Base-by-base conservation (phyloP, 2,888 invertebrate genomes). In the Cephus sareptanus region DNA sequence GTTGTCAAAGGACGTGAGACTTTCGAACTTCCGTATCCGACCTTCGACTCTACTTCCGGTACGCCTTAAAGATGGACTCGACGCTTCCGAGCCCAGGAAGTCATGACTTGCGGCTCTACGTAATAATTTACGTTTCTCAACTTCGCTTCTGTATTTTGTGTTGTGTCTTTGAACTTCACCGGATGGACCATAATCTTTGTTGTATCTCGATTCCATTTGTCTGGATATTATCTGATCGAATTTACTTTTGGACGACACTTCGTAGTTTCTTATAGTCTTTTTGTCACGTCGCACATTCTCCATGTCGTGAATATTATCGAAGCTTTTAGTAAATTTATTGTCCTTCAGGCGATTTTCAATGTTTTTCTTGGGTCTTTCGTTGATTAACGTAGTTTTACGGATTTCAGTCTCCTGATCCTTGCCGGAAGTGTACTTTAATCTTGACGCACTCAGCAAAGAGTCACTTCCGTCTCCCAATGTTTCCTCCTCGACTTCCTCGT, bases 361-460 rank as follows among this genome's bases (percentile, higher is more conserved):
- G 69, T 30, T 76, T 11, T 15, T 74, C 2, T 68, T 34, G 31
- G 73, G 33, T 35, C 76, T 71, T 2, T 73, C 69, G 68, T 69
- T 74, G 11, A 70, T 30, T 9, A 56, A 2, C 56, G 56, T 9
- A 9, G 15, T 56, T 23, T 56, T 9, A 23, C 23, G 56, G 0
- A 56, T 23, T 2, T 56, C 23, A 9, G 35, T 34, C 11, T 34
- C 37, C 34, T 73, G 77, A 37, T 81, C 82, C 11, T 79, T 76
- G 30, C 75, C 68, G 6, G 30, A 30, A n/a, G 73, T 83, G 76
- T 89, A 90, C 69, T 91, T 91, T 9, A 91, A 80, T 9, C 90
- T 92, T 0, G 95, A 94, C 0, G 95, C 94, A 83, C 95, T 95
- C 13, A 95, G 89, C 73, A 96, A 90, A 0, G 95, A 95, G 88